phyloP scores from a whole-genome alignment of 2,888 invertebrate genomes.

The Hofmannophila pseudospretella region DNA sequence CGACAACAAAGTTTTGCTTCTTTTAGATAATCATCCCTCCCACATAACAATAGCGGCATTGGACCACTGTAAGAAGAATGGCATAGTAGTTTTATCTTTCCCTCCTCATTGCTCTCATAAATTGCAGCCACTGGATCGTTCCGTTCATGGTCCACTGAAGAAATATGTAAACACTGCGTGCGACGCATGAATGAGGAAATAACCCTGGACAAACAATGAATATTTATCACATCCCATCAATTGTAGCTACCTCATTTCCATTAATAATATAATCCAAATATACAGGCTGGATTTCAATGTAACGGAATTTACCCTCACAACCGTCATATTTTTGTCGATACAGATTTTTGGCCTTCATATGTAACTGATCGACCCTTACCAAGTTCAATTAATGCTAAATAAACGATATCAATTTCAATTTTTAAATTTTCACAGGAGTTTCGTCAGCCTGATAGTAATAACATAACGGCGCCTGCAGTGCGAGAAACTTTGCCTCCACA shows the following conservation, averaged over 20 bases:
- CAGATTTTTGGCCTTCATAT: not conserved
- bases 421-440: too few species aligned
- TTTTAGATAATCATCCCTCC: constrained; percentile 1
- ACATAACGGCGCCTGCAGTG: too few species aligned
- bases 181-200: constrained; percentile 27
- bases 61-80: constrained; percentile 17
- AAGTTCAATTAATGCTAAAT: not conserved
- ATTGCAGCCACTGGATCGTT: constrained; percentile 26
- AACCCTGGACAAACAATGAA: constrained; percentile 28
- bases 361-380: constrained; percentile 3
- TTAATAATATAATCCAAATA: constrained; percentile 13
- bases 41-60: not conserved
- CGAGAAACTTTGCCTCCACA: too few species aligned
- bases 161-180: constrained; percentile 22
- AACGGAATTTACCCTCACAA: constrained; percentile 2
- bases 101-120: constrained; percentile 29
- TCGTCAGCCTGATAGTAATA: too few species aligned
- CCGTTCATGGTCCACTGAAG: constrained; percentile 27
- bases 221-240: constrained; percentile 29
- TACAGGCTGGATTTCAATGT: constrained; percentile 2
- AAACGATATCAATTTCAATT: too few species aligned
- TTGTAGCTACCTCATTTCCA: constrained; percentile 20
- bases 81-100: constrained; percentile 23
- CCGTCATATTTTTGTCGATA: constrained; percentile 1
- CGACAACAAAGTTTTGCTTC: not conserved